Percentiles rank a stretch among this genome's conserved stretches.
Evolutionary conservation across 2,113 vertebrate species (phyloP).

Genomic region (Bolborhynchus lineola): DNA sequence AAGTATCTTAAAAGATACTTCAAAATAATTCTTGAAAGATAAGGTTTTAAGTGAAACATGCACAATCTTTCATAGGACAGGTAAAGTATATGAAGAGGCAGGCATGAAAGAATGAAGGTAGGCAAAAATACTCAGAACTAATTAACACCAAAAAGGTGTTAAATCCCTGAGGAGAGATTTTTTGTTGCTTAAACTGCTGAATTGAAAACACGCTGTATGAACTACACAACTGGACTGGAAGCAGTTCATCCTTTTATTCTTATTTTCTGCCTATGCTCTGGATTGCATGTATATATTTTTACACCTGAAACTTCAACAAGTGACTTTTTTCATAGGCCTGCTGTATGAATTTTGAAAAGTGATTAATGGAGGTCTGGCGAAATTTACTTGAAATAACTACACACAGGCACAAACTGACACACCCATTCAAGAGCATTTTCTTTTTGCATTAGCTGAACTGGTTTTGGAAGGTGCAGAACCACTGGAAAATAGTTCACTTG

Average conservation of each 20-base stretch:
- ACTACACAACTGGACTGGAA: background rate
- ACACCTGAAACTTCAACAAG: background rate
- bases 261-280: background rate
- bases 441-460: background rate
- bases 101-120: background rate
- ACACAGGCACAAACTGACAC: background rate
- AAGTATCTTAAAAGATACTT: background rate
- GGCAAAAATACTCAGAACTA: background rate
- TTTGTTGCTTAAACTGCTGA: background rate
- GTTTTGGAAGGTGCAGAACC: background rate
- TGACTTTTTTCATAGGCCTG: background rate
- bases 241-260: background rate
- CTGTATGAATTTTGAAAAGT: background rate
- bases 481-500: background rate
- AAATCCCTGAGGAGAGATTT: background rate
- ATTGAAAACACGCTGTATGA: rapidly evolving
- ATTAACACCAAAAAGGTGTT: background rate
- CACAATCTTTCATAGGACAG: background rate
- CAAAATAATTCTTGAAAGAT: background rate
- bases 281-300: background rate
- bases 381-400: background rate
- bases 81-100: background rate
- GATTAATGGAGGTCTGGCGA: background rate
- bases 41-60: background rate
- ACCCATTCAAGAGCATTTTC: background rate